phyloP scores from a whole-genome alignment of 2,797 vertebrate species.

The Margarornis squamiger region DNA sequence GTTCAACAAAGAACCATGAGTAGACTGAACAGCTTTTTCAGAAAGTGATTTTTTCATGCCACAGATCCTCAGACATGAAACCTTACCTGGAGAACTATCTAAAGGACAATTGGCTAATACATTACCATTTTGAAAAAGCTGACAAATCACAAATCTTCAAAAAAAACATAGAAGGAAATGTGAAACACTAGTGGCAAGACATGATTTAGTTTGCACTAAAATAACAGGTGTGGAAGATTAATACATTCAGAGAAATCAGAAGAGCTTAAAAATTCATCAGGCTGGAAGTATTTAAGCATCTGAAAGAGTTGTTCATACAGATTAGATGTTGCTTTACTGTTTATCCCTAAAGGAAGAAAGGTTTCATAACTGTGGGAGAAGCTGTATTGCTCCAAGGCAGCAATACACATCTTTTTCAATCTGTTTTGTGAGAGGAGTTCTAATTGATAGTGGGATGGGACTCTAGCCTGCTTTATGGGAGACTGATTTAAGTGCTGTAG shows the following conservation, averaged over 20 bases:
- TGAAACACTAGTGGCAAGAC: background rate
- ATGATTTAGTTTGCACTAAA: background rate
- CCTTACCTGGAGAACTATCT: background rate
- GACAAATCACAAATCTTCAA: background rate
- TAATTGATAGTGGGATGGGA: background rate
- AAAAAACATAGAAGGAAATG: background rate
- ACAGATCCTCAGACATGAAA: background rate
- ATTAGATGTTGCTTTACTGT: constrained; percentile 22
- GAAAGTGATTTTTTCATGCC: background rate
- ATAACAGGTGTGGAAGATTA: constrained; percentile 11
- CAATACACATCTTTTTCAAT: background rate
- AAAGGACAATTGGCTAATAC: background rate
- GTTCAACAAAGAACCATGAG: background rate
- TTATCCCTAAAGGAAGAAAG: constrained; percentile 46
- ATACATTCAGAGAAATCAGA: constrained; percentile 6
- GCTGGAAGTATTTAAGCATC: constrained; percentile 19
- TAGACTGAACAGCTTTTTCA: background rate
- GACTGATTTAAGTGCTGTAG: background rate
- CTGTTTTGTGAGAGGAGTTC: background rate
- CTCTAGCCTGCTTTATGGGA: background rate
- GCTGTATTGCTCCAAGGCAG: background rate
- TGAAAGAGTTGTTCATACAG: constrained; percentile 21
- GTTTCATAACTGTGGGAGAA: constrained; percentile 52
- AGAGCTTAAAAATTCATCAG: constrained; percentile 9
- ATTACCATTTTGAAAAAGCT: background rate